Base-by-base conservation (phyloP, 2,888 invertebrate species). In the Lutraria lutraria region DNA sequence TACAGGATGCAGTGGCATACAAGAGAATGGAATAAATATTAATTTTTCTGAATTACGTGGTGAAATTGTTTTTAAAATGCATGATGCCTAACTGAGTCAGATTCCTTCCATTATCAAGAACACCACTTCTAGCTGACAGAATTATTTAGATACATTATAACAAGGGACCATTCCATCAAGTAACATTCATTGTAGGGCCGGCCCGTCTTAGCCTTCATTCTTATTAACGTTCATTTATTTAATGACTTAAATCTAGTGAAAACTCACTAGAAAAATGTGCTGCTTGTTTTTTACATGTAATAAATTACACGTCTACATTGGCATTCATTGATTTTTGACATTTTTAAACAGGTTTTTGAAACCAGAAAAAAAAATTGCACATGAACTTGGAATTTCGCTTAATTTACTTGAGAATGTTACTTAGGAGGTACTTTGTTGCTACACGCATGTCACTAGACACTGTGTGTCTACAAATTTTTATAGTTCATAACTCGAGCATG, bases 271-370 rank as follows among this genome's bases (percentile, higher is more conserved):
- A n/a, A 68, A 25, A 68, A 68, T n/a, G n/a, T 68, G n/a, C 25
- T 25, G 63, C 25, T 25, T 10, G 63, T n/a, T 68, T 68, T 68
- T 25, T n/a, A 68, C 63, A 13, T 68, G 8, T 12, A 76, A 76
- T 6, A 76, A 76, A 34, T 76, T 6, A 76, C 15, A 31, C 2
- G 34, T 76, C 31, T 2, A 76, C 16, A 19, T 8, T 76, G 76
- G 76, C 76, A 76, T 76, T 76, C 34, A 76, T 76, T 76, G 76
- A 76, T 34, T 76, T 76, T 76, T 76, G 76, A 76, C 34, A 31
- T 76, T 29, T 76, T 76, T 76, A 76, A 76, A 34, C 13, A 34
- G 13, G 31, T 76, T 76, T 34, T 15, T 31, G n/a, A 72, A 76
- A 31, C 25, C n/a, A 25, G 25, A 63, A 63, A 10, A 25, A 68